A percentile compares a stretch with the other conserved stretches of the same genome.
Evolutionary conservation across 2,113 vertebrate species (phyloP).

Genomic region (Pycnonotus jocosus): DNA sequence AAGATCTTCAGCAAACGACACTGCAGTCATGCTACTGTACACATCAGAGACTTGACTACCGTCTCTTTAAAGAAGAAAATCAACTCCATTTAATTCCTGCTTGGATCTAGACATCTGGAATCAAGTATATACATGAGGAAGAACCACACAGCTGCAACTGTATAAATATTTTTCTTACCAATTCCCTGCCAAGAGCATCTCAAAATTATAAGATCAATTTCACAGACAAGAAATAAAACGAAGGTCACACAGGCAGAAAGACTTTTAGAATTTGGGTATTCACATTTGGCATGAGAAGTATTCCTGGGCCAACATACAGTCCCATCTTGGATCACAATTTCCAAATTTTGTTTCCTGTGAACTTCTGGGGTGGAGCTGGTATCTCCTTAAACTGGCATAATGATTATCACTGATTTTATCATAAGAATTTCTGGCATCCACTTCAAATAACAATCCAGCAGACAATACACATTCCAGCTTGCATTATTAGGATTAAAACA

Average conservation of each 20-base stretch:
- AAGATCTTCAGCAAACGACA: background rate
- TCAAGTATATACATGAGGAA: background rate
- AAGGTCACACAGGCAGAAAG: background rate
- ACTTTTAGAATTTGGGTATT: background rate
- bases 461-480: slow-evolving; percentile 18
- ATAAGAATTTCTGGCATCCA: slow-evolving; percentile 34
- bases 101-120: slow-evolving; percentile 13
- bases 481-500: slow-evolving; percentile 6
- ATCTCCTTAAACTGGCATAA: background rate
- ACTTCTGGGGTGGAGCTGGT: background rate
- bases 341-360: background rate
- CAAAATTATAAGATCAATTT: background rate
- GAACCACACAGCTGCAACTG: background rate
- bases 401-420: slow-evolving; percentile 26
- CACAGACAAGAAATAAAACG: background rate
- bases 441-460: slow-evolving; percentile 28
- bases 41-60: background rate
- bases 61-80: background rate
- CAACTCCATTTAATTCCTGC: background rate
- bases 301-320: background rate
- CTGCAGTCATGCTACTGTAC: background rate
- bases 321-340: background rate
- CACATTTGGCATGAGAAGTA: background rate
- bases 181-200: slow-evolving; percentile 2
- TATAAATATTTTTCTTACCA: slow-evolving; percentile 30